phyloP scores from a whole-genome alignment of 2,888 invertebrate genomes.

The Aleiodes alternator region DNA sequence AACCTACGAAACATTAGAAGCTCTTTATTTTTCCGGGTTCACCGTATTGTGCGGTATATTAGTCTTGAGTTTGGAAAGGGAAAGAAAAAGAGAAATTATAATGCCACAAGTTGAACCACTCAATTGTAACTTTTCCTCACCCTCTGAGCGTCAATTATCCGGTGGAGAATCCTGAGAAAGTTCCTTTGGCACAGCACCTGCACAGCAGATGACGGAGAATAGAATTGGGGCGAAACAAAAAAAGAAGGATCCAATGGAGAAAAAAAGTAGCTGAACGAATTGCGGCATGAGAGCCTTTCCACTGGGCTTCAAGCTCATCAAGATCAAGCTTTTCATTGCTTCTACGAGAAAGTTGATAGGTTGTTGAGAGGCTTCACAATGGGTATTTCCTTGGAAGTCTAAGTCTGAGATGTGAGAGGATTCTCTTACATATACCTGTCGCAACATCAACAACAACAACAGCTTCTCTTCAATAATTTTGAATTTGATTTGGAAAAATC shows the following conservation, averaged over 20 bases:
- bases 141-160: conserved; percentile 38
- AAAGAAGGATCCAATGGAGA: background rate
- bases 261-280: background rate
- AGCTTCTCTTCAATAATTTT: too few relatives aligned
- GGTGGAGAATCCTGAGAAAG: conserved; percentile 26
- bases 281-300: background rate
- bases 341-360: too few relatives aligned
- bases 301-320: background rate
- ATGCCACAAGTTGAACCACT: conserved; percentile 2
- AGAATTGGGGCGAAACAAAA: background rate
- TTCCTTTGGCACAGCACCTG: background rate
- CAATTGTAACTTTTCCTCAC: conserved; percentile 10
- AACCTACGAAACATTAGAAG: conserved; percentile 1
- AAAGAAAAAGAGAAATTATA: background rate
- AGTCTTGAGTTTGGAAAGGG: background rate
- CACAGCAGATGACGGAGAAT: conserved; percentile 6
- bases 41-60: conserved; percentile 17
- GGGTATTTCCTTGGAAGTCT: too few relatives aligned
- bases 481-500: conserved; percentile 2
- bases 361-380: too few relatives aligned
- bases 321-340: too few relatives aligned
- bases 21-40: conserved; percentile 16
- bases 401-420: too few relatives aligned
- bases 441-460: too few relatives aligned
- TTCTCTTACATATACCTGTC: too few relatives aligned